phyloP scores from a whole-genome alignment of 1,140 invertebrate species.

The Phortica variegata region DNA sequence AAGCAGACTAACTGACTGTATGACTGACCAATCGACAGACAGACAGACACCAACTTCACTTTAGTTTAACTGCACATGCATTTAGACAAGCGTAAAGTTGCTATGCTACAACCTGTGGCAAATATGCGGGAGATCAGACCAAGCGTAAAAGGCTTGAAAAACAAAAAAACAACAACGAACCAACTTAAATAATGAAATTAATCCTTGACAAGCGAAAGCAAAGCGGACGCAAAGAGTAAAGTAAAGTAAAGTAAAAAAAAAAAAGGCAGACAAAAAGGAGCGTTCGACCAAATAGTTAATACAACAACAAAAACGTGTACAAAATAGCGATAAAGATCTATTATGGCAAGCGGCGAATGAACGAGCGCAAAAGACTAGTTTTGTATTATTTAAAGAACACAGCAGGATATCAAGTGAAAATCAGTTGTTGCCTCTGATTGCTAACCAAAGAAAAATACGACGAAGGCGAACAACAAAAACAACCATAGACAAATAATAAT shows the following conservation, averaged over 20 bases:
- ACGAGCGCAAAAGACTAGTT: slow-evolving; percentile 23
- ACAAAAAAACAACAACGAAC: slow-evolving; percentile 10
- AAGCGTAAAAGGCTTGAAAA: too few species aligned
- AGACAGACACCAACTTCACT: too few species aligned
- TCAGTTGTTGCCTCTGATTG: not conserved
- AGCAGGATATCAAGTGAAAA: slow-evolving; percentile 23
- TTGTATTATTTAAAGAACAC: slow-evolving; percentile 7
- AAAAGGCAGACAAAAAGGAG: slow-evolving; percentile 28
- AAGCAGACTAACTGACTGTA: too few species aligned
- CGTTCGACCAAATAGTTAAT: too few species aligned
- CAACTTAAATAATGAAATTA: slow-evolving; percentile 55
- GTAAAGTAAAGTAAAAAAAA: slow-evolving; percentile 29
- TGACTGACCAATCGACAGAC: too few species aligned
- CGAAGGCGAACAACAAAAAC: slow-evolving; percentile 8
- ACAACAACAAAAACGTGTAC: not conserved
- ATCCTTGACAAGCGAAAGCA: slow-evolving; percentile 49
- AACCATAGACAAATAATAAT: slow-evolving; percentile 9
- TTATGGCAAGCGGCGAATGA: slow-evolving; percentile 12
- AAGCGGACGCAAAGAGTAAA: slow-evolving; percentile 29
- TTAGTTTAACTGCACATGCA: slow-evolving; percentile 21
- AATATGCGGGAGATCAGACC: slow-evolving; percentile 45
- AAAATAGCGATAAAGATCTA: slow-evolving; percentile 39
- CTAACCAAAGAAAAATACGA: not conserved
- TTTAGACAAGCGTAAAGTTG: slow-evolving; percentile 43
- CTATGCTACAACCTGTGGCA: slow-evolving; percentile 24